phyloP scores from a whole-genome alignment of 2,797 vertebrate species.

The Sebastes matsubarae region DNA sequence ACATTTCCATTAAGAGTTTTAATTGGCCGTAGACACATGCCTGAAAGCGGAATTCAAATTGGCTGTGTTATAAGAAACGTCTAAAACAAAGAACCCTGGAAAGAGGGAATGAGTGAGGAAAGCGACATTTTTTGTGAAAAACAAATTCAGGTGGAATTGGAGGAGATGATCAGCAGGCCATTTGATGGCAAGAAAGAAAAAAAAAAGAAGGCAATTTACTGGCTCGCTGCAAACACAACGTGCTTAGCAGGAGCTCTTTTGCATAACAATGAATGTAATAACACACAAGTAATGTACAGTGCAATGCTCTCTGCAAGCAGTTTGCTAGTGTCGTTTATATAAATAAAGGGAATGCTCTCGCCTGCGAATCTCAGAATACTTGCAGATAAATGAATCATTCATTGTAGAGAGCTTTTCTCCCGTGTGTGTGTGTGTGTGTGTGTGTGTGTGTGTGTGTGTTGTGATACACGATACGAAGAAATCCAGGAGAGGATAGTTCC shows the following conservation, averaged over 20 bases:
- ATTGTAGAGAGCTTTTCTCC: constrained; percentile 10
- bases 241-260: constrained; percentile 47
- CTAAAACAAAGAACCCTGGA: constrained; percentile 39
- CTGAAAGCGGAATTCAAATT: constrained; percentile 60
- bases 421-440: neutral
- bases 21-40: constrained; percentile 59
- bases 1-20: constrained; percentile 68
- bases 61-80: constrained; percentile 36
- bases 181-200: constrained; percentile 28
- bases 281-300: constrained; percentile 37
- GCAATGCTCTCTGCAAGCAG: constrained; percentile 21
- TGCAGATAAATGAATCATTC: constrained; percentile 34
- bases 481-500: constrained; percentile 14
- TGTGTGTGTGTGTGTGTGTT: neutral
- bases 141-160: constrained; percentile 35
- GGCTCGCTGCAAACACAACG: constrained; percentile 29
- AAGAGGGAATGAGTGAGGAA: constrained; percentile 5
- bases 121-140: constrained; percentile 27
- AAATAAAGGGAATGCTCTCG: constrained; percentile 42
- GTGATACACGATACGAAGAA: neutral
- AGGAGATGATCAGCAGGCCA: constrained; percentile 37
- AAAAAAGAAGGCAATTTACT: constrained; percentile 48
- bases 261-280: constrained; percentile 57
- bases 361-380: constrained; percentile 25
- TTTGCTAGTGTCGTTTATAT: constrained; percentile 35